Conservation (phyloP, 2,888 invertebrate species). For the Nesidiocoris tenuis region DNA sequence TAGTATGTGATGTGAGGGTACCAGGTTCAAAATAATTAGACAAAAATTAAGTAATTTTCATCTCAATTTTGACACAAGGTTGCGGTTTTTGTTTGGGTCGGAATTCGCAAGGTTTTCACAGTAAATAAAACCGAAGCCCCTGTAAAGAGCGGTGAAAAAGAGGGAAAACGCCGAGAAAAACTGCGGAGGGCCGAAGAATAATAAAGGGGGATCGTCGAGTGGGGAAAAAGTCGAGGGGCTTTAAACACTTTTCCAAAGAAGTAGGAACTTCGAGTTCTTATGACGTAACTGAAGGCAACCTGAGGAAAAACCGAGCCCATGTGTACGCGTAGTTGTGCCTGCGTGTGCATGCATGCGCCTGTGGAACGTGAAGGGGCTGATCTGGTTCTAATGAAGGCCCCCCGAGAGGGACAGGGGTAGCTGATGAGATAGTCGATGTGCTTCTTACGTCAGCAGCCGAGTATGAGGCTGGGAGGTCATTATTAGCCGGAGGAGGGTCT, state of each 20-base stretch:
- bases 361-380: neutral
- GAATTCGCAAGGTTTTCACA: neutral
- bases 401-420: neutral
- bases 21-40: no score
- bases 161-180: neutral
- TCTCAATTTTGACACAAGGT: no score
- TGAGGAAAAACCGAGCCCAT: neutral
- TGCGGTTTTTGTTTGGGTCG: neutral
- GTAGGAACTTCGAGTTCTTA: slow-evolving; percentile 5
- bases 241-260: slow-evolving; percentile 22
- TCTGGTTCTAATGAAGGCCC: neutral
- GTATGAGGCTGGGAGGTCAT: neutral
- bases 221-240: slow-evolving; percentile 5
- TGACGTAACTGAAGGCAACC: neutral
- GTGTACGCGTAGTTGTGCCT: no score
- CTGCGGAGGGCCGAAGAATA: slow-evolving; percentile 12
- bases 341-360: no score
- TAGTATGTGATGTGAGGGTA: no score
- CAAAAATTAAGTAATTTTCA: no score
- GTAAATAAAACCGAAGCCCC: neutral
- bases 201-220: slow-evolving; percentile 2
- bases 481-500: neutral
- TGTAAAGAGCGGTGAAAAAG: neutral
- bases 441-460: neutral
- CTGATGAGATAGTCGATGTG: neutral